Evolutionary conservation across 2,113 vertebrate genomes (phyloP).

Genomic region (Hylia prasina): DNA sequence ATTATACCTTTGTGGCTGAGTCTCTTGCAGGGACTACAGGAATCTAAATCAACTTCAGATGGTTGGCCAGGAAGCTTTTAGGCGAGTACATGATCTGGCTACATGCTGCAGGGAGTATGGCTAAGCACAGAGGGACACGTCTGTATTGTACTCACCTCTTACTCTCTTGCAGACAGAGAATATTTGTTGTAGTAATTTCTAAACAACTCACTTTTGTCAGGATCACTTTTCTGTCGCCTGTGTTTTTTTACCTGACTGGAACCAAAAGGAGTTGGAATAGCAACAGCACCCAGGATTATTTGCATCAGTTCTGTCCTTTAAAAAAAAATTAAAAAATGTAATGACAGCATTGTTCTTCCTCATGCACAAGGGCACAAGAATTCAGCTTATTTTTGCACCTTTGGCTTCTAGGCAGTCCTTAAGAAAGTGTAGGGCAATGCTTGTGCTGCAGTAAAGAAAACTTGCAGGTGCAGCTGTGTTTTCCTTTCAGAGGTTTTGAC

Average conservation of each 20-base stretch:
- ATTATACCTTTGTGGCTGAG: neutral
- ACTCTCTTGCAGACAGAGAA: neutral
- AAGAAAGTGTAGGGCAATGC: neutral
- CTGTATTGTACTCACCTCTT: neutral
- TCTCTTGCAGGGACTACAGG: neutral
- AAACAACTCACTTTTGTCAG: neutral
- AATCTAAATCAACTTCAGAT: neutral
- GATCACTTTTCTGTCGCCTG: neutral
- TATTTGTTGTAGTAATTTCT: neutral
- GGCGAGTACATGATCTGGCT: neutral
- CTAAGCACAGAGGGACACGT: neutral
- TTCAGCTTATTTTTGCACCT: neutral
- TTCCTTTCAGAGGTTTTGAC: neutral
- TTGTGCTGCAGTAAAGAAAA: neutral
- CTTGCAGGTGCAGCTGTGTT: conserved; percentile 49
- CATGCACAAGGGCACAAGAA: neutral
- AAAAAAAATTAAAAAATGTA: neutral
- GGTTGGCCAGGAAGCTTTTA: neutral
- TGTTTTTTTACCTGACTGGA: neutral
- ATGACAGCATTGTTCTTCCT: neutral
- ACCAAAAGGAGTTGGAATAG: neutral
- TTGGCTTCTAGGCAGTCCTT: neutral
- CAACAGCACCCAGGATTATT: neutral
- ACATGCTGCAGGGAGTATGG: neutral
- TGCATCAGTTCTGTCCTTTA: neutral